Base-by-base conservation (phyloP, 30 jellyfish, hydroid and myxozoan species). In the Aurelia sp. region DNA sequence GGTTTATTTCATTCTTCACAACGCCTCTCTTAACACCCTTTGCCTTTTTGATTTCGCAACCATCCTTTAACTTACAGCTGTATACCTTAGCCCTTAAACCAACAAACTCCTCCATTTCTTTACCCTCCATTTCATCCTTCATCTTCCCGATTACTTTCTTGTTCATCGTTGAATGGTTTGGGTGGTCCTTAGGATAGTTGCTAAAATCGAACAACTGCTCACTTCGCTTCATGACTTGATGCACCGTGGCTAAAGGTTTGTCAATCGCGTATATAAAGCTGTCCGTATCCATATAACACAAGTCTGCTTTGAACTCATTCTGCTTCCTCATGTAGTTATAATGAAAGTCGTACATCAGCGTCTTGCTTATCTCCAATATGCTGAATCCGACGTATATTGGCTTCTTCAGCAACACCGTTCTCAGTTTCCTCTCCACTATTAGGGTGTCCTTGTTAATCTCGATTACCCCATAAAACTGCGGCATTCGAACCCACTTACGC, bases 261-360 rank as follows among this genome's bases (percentile, higher is more conserved):
- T 44, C 55, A 10, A 44, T 44, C 50, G 50, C 50, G 50, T 37
- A 37, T 37, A 37, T 37, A 10, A 37, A 37, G 10, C 50, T 37
- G 10, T 37, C 50, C 7, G 50, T 37, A 3, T 37, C 50, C 50
- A 37, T 37, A 37, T 37, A 37, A 7, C 50, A 7, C 0, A 37
- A 7, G 0, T 37, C 10, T 7, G 50, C 50, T 37, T 37, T 7
- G 10, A 7, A 37, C 4, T 7, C 50, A 37, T 4, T 0, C 50
- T 37, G 11, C 9, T 37, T 37, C 50, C 10, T 37, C 50, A 37
- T 37, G 50, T 37, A 81, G 47, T 65, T 20, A 22, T 81, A 81
- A 27, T 67, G 91, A 23, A 81, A 62, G 58, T 81, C 91, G 22
- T 81, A 81, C 88, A 81, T 81, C 58, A 62, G 3, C 48, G 61